Evolutionary conservation across 1,140 invertebrate genomes (phyloP).

Genomic region (Mamestra configurata): DNA sequence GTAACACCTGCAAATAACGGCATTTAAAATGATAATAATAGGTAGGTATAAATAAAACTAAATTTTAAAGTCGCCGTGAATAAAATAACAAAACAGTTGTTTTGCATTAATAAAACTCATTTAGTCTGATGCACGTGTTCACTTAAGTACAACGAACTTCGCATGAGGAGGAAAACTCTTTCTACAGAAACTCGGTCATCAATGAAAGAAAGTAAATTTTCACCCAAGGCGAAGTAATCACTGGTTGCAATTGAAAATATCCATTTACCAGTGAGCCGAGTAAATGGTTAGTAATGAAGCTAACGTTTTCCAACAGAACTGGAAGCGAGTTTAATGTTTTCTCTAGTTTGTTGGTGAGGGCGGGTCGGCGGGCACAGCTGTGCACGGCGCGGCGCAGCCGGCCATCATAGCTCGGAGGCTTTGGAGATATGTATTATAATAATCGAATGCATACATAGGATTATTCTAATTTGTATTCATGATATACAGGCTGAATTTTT

Average conservation of each 20-base stretch:
- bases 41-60: neutral
- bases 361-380: conserved; percentile 14
- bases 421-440: conserved; percentile 12
- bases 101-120: conserved; percentile 11
- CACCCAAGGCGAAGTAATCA: conserved; percentile 66
- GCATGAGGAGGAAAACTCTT: conserved; percentile 50
- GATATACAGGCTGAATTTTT: no score
- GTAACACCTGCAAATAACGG: conserved; percentile 1
- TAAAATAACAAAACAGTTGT: neutral
- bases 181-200: conserved; percentile 51
- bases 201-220: conserved; percentile 66
- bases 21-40: conserved; percentile 2
- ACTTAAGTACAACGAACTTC: conserved; percentile 2
- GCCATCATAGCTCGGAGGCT: conserved; percentile 21
- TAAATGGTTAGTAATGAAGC: conserved; percentile 68
- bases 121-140: neutral
- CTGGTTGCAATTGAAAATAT: conserved; percentile 73
- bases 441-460: conserved; percentile 26
- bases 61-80: neutral
- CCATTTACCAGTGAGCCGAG: conserved; percentile 64
- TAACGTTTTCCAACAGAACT: conserved; percentile 64
- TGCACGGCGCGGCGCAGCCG: neutral
- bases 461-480: conserved; percentile 15
- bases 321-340: conserved; percentile 59
- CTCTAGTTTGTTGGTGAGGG: conserved; percentile 41